phyloP scores from a whole-genome alignment of 2,797 vertebrate species.

The Bucorvus abyssinicus region DNA sequence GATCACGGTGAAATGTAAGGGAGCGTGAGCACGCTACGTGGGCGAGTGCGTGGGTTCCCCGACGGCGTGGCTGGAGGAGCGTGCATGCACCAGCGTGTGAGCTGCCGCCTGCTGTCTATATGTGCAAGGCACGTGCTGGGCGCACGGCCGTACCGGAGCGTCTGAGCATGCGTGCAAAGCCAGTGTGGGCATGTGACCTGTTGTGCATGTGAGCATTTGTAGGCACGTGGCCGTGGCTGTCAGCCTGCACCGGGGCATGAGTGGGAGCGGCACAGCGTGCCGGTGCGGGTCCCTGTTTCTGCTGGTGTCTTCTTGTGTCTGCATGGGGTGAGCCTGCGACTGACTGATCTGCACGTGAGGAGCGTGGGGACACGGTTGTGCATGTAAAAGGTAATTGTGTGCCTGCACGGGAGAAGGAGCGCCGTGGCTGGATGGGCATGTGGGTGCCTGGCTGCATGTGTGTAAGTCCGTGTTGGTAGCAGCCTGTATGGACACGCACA shows the following conservation, averaged over 20 bases:
- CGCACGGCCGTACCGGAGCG: neutral
- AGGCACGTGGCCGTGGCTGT: neutral
- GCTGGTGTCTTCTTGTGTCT: neutral
- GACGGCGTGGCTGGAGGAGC: neutral
- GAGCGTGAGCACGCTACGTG: neutral
- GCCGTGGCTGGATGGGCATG: neutral
- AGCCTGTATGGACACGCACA: rapidly evolving
- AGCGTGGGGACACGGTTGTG: neutral
- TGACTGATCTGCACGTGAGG: neutral
- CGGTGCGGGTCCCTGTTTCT: neutral
- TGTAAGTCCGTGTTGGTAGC: neutral
- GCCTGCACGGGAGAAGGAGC: neutral
- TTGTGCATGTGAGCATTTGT: neutral
- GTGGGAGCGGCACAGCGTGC: neutral
- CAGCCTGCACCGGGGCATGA: neutral
- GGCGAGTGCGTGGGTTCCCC: neutral
- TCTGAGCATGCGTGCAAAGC: neutral
- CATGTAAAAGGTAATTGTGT: neutral
- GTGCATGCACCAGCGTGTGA: neutral
- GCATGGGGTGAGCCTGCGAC: neutral
- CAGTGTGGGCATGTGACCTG: rapidly evolving
- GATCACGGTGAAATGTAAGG: constrained; percentile 99
- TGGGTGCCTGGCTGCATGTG: neutral
- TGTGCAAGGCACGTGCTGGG: neutral
- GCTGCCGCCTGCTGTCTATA: neutral